Evolutionary conservation across 2,797 vertebrate genomes (phyloP), one percentile per base, ranked within the genome.

Genomic region (Onychomys arenicola): DNA sequence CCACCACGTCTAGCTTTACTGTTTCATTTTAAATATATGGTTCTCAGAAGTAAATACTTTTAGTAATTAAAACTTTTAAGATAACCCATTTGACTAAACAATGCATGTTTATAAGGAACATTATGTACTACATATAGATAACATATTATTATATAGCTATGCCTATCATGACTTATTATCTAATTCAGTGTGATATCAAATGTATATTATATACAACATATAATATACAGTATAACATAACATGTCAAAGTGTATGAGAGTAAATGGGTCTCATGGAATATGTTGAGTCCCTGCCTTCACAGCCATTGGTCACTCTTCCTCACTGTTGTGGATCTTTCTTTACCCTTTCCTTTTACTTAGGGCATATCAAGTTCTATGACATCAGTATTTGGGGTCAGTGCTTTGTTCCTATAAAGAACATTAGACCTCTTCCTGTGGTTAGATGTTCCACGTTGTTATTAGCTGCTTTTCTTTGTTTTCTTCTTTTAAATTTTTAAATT

Each of bases 1-100:
- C 63, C 12, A 85, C 63, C 43, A 49, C 6, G 21, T 49, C 40
- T 4, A n/a, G 32, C 43, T 85, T n/a, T 99, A 98, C 97, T 95
- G 73, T 88, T 63, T 61, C 32, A 43, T 81, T 93, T 95, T 65
- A 5, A 89, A 52, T 84, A 83, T 97, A 97, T 97, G 96, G 82
- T 73, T 32, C 11, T 76, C 86, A 89, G 61, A 91, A 93, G 92
- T 96, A 29, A 97, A 55, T 84, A 89, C 88, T 75, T 29, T 19
- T 34, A 78, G 67, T 73, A 82, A 69, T 65, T 97, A 84, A 89
- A 90, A 27, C 23, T 90, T 71, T 2, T 75, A n/a, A 89, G 69
- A 52, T 81, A 91, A 73, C 6, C 37, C 17, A 80, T 63, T 49
- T 96, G 75, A 55, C 7, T 84, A 77, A 91, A 67, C 87, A 97